phyloP scores from a whole-genome alignment of 2,113 vertebrate genomes.

The Antennarius striatus region DNA sequence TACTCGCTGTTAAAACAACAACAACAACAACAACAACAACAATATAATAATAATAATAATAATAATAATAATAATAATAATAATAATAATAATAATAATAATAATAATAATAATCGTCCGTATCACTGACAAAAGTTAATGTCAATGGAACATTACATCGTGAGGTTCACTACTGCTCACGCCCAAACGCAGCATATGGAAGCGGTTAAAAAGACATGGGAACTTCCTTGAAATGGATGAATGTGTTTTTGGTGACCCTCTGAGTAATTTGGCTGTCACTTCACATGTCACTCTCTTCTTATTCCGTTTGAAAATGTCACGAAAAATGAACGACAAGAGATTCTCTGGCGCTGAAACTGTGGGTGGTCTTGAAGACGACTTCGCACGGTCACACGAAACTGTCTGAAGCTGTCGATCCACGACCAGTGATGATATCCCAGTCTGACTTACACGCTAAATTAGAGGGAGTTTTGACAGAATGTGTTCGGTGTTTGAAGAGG shows the following conservation, averaged over 20 bases:
- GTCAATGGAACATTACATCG: conserved; percentile 20
- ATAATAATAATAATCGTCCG: too few relatives aligned
- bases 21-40: conserved; percentile 1
- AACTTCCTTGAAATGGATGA: conserved; percentile 46
- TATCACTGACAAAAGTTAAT: not conserved
- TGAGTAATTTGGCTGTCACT: conserved; percentile 69
- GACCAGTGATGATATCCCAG: conserved; percentile 28
- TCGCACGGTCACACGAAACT: conserved; percentile 28
- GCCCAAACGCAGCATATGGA: conserved; percentile 46
- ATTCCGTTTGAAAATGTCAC: conserved; percentile 43
- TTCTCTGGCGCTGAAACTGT: conserved; percentile 19
- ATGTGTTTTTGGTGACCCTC: conserved; percentile 57
- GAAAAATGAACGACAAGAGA: conserved; percentile 47
- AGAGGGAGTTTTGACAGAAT: conserved; percentile 28
- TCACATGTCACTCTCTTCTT: conserved; percentile 50
- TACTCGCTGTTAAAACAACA: not conserved
- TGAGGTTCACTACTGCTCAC: not conserved
- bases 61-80: not conserved
- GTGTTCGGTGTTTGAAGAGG: conserved; percentile 36
- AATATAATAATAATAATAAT: conserved; percentile 7
- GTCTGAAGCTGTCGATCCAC: conserved; percentile 34
- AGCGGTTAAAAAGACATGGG: conserved; percentile 48
- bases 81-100: not conserved
- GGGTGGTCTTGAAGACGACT: conserved; percentile 73
- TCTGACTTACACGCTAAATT: conserved; percentile 26